These are phyloP conservation scores for Phylloscopus trochiloides DNA, from an alignment of 2,113 vertebrate genomes.

Conservation along the genomic window DNA sequence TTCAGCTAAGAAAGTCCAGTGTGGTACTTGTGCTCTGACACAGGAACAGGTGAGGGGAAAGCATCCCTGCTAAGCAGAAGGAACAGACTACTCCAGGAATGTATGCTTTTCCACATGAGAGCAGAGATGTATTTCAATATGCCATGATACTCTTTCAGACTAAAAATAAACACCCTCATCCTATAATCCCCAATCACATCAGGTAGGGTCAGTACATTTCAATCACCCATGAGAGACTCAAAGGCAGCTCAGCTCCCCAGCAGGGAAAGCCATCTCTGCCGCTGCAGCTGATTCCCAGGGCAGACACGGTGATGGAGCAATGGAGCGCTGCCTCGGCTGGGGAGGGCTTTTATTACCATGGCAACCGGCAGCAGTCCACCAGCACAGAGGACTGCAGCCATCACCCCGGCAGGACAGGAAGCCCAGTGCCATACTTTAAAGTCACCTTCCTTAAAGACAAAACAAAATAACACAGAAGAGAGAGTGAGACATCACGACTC, in stretches of 20 bases:
- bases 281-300: not conserved
- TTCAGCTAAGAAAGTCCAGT: not conserved
- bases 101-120: not conserved
- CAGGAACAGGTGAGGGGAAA: not conserved
- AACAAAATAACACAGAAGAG: not conserved
- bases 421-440: slow-evolving; percentile 42
- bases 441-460: slow-evolving; percentile 22
- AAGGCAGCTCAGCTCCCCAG: not conserved
- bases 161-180: not conserved
- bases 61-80: not conserved
- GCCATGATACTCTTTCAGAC: not conserved
- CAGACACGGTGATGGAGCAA: not conserved
- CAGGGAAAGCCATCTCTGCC: not conserved
- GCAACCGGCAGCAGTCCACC: slow-evolving; percentile 72
- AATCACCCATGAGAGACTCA: not conserved
- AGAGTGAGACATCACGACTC: not conserved
- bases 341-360: slow-evolving; percentile 69
- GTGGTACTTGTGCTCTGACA: rapidly evolving
- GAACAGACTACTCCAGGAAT: not conserved
- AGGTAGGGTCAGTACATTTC: not conserved
- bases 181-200: not conserved
- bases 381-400: slow-evolving; percentile 5
- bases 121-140: not conserved
- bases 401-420: slow-evolving; percentile 65
- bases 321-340: slow-evolving; percentile 33